Conservation (phyloP, 2,113 vertebrate species). For the Caranx melampygus region DNA sequence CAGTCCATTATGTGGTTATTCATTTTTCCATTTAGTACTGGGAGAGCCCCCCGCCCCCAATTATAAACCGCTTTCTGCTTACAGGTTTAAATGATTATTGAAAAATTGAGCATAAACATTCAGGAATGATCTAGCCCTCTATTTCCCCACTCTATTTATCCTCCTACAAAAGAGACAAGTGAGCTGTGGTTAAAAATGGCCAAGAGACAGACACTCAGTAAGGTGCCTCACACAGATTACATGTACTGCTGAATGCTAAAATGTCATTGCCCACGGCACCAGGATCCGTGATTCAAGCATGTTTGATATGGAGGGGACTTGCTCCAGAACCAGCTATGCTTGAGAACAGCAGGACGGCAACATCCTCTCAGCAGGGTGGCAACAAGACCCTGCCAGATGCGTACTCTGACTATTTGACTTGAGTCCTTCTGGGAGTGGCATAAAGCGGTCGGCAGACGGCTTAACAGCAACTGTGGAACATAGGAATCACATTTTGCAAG, state of each 20-base stretch:
- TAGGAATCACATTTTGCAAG: constrained; percentile 23
- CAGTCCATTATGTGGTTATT: not conserved
- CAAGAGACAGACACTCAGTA: not conserved
- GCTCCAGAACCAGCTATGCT: constrained; percentile 16
- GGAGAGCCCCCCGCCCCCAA: not conserved
- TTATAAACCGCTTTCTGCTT: not conserved
- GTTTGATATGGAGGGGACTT: constrained; percentile 21
- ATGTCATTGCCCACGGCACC: constrained; percentile 2
- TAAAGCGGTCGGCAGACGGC: constrained; percentile 36
- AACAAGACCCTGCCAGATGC: constrained; percentile 56
- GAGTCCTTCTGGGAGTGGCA: constrained; percentile 59
- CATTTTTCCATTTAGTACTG: not conserved
- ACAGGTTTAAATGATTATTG: not conserved
- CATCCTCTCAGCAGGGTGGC: constrained; percentile 27
- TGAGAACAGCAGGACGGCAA: constrained; percentile 29
- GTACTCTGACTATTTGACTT: constrained; percentile 50
- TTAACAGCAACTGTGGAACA: constrained; percentile 33
- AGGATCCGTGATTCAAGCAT: constrained; percentile 13
- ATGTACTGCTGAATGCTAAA: constrained; percentile 3
- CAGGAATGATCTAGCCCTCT: not conserved
- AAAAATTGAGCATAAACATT: not conserved
- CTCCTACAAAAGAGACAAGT: not conserved
- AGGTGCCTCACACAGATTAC: constrained; percentile 3
- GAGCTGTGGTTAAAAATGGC: constrained; percentile 4
- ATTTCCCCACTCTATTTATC: not conserved